Evolutionary conservation across 2,113 vertebrate species (phyloP).

Genomic region (Felis chaus): DNA sequence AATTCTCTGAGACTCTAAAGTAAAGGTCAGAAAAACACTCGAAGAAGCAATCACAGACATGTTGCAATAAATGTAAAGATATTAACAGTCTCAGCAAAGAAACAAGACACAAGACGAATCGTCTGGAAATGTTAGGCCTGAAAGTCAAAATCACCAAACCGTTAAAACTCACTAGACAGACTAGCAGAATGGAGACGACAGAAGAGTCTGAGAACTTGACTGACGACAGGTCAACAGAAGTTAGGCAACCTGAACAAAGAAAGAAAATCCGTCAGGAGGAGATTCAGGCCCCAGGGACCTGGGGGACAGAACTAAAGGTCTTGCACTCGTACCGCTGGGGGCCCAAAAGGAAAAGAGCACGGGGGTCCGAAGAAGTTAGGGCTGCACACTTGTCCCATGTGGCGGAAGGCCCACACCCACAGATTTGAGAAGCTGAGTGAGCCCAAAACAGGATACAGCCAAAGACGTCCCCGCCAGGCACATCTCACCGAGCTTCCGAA

Average conservation of each 20-base stretch:
- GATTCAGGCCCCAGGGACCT: neutral
- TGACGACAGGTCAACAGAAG: neutral
- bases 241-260: too few relatives aligned
- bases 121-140: too few relatives aligned
- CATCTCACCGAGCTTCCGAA: fast-evolving
- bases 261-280: neutral
- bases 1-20: neutral
- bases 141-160: neutral
- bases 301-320: neutral
- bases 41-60: too few relatives aligned
- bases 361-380: fast-evolving
- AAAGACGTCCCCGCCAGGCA: neutral
- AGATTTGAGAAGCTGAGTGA: neutral
- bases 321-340: neutral
- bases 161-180: neutral
- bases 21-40: fast-evolving
- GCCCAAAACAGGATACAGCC: too few relatives aligned
- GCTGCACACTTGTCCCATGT: neutral
- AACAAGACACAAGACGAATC: neutral
- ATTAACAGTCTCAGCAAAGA: neutral
- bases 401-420: neutral
- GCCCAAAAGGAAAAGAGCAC: neutral
- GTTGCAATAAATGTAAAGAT: fast-evolving
- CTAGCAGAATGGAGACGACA: too few relatives aligned
- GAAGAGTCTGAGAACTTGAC: fast-evolving